Evolutionary conservation across 2,888 invertebrate genomes (phyloP), one percentile per base, ranked within the genome.

Genomic region (Teleogryllus oceanicus): DNA sequence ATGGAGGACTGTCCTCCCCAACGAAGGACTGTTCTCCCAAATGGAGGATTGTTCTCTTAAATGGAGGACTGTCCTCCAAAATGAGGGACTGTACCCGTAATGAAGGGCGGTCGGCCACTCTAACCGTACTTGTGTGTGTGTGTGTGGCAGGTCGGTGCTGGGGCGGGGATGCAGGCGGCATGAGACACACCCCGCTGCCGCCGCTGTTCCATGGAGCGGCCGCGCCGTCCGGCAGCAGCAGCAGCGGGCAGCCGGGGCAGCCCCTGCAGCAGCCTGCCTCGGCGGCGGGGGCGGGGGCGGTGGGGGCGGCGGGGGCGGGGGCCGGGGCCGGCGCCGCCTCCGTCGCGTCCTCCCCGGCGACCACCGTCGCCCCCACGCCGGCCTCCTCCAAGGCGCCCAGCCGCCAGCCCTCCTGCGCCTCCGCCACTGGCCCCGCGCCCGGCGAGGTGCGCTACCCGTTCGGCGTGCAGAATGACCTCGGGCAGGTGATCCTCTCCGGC

Each of bases 381-480:
- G 20, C 75, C 74, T 78, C 50, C 51, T 37, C 37, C 37, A 20
- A 21, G 24, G 24, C 49, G 50, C 62, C 76, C n/a, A 76, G 16
- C 16, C 49, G 62, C 49, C 50, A 74, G 12, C 78, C 78, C 50
- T 21, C 78, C 21, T 49, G 78, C 50, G 75, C 62, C 49, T 2
- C 76, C 20, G 51, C 77, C 49, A 78, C 75, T 79, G 74, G 77
- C 81, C 77, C 51, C 80, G 24, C 24, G 24, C 24, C 24, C 84
- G 84, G 83, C 84, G 85, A 86, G 85, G 85, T 84, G 81, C 84
- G 84, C 79, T 87, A 87, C 83, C 87, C 87, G 20, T 87, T 87
- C 82, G 87, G 87, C 78, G 85, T 87, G 79, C 87, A 87, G 83
- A 87, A 87, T 85, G 87, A 87, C 83, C 84, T 87, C 83, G 87